phyloP scores from a whole-genome alignment of 2,888 invertebrate genomes.

The Oscheius sp. region DNA sequence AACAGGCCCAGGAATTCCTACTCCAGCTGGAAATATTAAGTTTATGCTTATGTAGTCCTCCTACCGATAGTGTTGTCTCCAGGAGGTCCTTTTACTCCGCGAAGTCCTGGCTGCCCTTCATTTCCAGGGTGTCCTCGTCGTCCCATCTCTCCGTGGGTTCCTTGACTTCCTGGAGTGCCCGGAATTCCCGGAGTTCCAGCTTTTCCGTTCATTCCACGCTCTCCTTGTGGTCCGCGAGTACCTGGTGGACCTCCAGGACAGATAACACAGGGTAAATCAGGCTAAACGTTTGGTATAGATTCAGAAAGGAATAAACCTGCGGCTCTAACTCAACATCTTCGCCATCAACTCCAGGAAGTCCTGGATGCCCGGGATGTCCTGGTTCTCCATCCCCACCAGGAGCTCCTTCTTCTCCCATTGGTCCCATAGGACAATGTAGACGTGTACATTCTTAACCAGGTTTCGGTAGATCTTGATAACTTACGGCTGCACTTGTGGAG shows the following conservation, averaged over 20 bases:
- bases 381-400: slow-evolving; percentile 64
- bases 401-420: slow-evolving; percentile 59
- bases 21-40: slow-evolving; percentile 51
- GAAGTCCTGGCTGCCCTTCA: slow-evolving; percentile 47
- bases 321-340: slow-evolving; percentile 54
- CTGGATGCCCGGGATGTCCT: slow-evolving; percentile 60
- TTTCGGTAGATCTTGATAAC: slow-evolving; percentile 12
- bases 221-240: slow-evolving; percentile 60
- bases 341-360: slow-evolving; percentile 54
- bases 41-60: no score
- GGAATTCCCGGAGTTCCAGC: slow-evolving; percentile 36
- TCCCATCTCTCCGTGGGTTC: slow-evolving; percentile 44
- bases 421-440: slow-evolving; percentile 59
- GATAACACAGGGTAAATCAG: slow-evolving; percentile 62
- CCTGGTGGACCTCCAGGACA: slow-evolving; percentile 63
- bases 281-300: slow-evolving; percentile 19
- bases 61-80: slow-evolving; percentile 57
- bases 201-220: slow-evolving; percentile 52
- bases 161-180: slow-evolving; percentile 53
- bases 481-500: slow-evolving; percentile 59
- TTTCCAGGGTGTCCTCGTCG: slow-evolving; percentile 48
- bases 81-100: slow-evolving; percentile 53
- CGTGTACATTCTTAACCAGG: slow-evolving; percentile 58
- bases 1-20: slow-evolving; percentile 63
- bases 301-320: slow-evolving; percentile 27